phyloP scores from a whole-genome alignment of 2,113 vertebrate species.

The Vidua chalybeata region DNA sequence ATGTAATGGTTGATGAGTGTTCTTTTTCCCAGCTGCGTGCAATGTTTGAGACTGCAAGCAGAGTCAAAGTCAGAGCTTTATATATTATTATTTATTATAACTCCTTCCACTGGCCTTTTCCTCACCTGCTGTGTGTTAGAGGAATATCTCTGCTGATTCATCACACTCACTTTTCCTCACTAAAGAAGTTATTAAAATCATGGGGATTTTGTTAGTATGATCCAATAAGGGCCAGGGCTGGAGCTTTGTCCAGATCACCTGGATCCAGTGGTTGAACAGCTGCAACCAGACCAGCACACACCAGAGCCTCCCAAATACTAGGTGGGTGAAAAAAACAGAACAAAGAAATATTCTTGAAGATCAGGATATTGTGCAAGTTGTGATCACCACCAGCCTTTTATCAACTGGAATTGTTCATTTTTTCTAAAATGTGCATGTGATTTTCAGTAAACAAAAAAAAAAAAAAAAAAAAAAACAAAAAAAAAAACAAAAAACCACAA shows the following conservation, averaged over 20 bases:
- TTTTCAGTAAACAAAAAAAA: not conserved
- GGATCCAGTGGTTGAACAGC: not conserved
- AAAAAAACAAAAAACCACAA: not conserved
- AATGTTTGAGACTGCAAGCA: not conserved
- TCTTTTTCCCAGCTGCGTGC: not conserved
- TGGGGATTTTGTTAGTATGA: not conserved
- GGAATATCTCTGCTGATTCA: not conserved
- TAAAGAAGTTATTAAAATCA: not conserved
- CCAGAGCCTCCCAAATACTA: not conserved
- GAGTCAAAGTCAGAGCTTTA: not conserved
- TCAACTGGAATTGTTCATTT: not conserved
- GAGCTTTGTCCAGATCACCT: not conserved
- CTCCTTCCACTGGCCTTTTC: not conserved
- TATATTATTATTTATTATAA: not conserved
- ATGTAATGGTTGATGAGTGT: not conserved
- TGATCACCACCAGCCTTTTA: not conserved
- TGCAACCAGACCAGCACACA: not conserved
- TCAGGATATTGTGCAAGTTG: not conserved
- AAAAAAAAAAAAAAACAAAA: not conserved
- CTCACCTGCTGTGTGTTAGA: not conserved
- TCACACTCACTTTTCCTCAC: not conserved
- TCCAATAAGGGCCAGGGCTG: not conserved
- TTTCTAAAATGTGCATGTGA: rapidly evolving
- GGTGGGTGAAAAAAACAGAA: not conserved
- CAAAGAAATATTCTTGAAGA: not conserved